Percentiles rank a stretch among this genome's conserved stretches.
Evolutionary conservation across 2,797 vertebrate species (phyloP).

Genomic region (Bovichtus variegatus): DNA sequence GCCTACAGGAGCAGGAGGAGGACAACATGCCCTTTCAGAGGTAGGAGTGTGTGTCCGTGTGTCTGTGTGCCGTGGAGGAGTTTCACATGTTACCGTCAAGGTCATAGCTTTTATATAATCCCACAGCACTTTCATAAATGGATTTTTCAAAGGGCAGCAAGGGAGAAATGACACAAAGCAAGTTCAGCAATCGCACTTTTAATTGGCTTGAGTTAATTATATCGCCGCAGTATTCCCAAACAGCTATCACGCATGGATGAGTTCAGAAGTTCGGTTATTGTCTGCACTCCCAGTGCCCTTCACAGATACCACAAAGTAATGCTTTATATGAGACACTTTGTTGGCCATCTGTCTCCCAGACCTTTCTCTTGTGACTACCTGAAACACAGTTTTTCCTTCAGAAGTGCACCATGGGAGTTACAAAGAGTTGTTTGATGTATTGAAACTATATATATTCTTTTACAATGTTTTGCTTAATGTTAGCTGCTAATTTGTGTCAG

Average conservation of each 20-base stretch:
- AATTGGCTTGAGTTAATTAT: slow-evolving; percentile 35
- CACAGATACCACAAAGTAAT: slow-evolving; percentile 13
- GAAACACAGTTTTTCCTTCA: slow-evolving; percentile 10
- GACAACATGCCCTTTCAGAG: slow-evolving; percentile 93
- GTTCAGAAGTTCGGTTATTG: slow-evolving; percentile 23
- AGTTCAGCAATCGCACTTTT: slow-evolving; percentile 7
- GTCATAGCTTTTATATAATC: slow-evolving; percentile 16
- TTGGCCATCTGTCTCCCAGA: slow-evolving; percentile 17
- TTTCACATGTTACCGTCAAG: slow-evolving; percentile 25
- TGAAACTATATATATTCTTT: background rate
- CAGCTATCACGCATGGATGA: slow-evolving; percentile 16
- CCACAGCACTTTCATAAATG: slow-evolving; percentile 3
- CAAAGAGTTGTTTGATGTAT: background rate
- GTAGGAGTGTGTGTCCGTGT: slow-evolving; percentile 51
- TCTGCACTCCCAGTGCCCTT: slow-evolving; percentile 11
- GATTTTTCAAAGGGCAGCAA: background rate
- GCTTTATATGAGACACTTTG: slow-evolving; percentile 13
- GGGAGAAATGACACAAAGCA: background rate
- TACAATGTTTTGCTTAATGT: background rate
- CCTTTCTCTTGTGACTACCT: slow-evolving; percentile 13
- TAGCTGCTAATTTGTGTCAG: background rate
- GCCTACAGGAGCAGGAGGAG: slow-evolving; percentile 88
- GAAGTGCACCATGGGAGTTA: slow-evolving; percentile 10
- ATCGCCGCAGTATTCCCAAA: background rate
- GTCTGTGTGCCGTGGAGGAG: background rate